phyloP scores from a whole-genome alignment of 2,797 vertebrate genomes.

The Pelobates cultripes region DNA sequence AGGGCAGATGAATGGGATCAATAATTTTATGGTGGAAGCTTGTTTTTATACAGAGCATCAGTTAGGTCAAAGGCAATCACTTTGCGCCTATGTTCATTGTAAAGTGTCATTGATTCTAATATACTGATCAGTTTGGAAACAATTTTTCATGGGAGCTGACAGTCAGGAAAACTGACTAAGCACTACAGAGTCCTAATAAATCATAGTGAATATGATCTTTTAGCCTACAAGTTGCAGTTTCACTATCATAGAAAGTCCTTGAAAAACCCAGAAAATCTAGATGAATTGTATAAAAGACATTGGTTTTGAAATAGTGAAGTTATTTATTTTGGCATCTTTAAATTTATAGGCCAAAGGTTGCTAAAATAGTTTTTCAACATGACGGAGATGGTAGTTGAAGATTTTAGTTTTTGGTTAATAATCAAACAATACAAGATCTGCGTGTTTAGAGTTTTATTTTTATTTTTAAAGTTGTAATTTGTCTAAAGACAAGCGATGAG shows the following conservation, averaged over 20 bases:
- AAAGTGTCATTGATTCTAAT: slow-evolving; percentile 4
- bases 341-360: not conserved
- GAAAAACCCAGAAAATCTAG: not conserved
- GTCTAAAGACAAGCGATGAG: too few relatives aligned
- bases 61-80: slow-evolving; percentile 17
- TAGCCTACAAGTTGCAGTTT: slow-evolving; percentile 3
- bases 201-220: not conserved
- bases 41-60: slow-evolving; percentile 8
- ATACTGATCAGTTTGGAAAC: slow-evolving; percentile 16
- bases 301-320: not conserved
- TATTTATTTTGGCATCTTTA: not conserved
- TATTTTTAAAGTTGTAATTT: too few relatives aligned
- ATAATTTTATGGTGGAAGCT: slow-evolving; percentile 10
- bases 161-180: slow-evolving; percentile 19
- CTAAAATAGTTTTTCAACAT: not conserved
- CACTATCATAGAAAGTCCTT: slow-evolving; percentile 7
- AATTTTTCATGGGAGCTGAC: slow-evolving; percentile 9
- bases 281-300: not conserved
- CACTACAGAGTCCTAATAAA: not conserved
- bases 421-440: not conserved
- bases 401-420: not conserved
- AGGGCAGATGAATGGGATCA: slow-evolving; percentile 4
- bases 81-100: not conserved
- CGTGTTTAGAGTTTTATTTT: not conserved
- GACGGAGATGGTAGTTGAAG: not conserved